Conservation (phyloP, 2,888 invertebrate species). For the Acleris emargana region DNA sequence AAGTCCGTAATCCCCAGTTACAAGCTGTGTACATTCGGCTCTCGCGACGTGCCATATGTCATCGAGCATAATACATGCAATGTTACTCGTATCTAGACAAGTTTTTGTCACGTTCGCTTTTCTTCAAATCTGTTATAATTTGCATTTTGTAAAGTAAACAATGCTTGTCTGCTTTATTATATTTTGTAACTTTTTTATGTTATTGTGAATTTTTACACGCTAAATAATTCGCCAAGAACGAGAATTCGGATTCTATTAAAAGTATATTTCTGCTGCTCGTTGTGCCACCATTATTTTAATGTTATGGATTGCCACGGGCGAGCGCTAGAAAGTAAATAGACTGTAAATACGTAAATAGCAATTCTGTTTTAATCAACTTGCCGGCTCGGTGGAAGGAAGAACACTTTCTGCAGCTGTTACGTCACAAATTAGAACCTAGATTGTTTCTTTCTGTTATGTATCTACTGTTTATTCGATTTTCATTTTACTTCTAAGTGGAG, state of each 20-base stretch:
- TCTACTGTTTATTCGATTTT: not conserved
- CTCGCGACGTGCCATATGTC: constrained; percentile 20
- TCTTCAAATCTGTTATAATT: constrained; percentile 19
- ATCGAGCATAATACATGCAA: constrained; percentile 18
- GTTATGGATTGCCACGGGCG: constrained; percentile 22
- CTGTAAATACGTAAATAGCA: constrained; percentile 29
- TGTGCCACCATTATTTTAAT: constrained; percentile 20
- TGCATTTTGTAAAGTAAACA: constrained; percentile 6
- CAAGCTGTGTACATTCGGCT: constrained; percentile 26
- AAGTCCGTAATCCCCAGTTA: constrained; percentile 26
- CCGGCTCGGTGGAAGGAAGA: constrained; percentile 2
- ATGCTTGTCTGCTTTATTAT: not conserved
- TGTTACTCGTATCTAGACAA: constrained; percentile 8
- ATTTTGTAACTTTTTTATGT: not conserved
- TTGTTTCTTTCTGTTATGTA: constrained; percentile 11
- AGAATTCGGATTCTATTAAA: not conserved
- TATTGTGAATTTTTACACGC: not conserved
- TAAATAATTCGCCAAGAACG: not conserved
- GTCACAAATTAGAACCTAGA: constrained; percentile 21
- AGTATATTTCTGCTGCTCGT: not conserved
- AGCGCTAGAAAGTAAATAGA: constrained; percentile 29
- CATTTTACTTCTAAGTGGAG: not conserved
- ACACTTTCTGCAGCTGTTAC: constrained; percentile 23
- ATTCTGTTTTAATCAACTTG: constrained; percentile 29
- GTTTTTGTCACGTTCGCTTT: constrained; percentile 21